A percentile compares a stretch with the other conserved stretches of the same genome.
These are phyloP conservation scores for Amazona vittata DNA, from an alignment of 2,113 vertebrate species.

Conservation along the genomic window DNA sequence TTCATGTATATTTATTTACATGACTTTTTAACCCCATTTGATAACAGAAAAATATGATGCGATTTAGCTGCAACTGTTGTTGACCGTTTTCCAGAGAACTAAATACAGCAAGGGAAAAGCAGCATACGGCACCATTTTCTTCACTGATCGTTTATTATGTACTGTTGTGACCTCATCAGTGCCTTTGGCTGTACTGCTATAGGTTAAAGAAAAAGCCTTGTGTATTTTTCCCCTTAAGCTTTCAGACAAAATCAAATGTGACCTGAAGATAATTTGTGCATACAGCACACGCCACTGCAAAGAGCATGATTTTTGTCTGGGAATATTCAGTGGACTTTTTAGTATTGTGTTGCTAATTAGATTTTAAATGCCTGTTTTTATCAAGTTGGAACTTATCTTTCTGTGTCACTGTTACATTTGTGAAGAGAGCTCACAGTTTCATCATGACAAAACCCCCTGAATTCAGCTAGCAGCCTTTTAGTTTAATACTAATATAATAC, in stretches of 20 bases:
- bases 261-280: conserved; percentile 27
- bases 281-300: neutral
- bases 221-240: conserved; percentile 23
- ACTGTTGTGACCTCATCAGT: conserved; percentile 46
- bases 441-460: neutral
- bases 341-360: neutral
- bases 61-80: conserved; percentile 51
- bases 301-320: neutral
- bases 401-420: neutral
- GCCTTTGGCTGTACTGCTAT: conserved; percentile 29
- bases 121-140: conserved; percentile 50
- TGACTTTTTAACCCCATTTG: conserved; percentile 73
- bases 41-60: conserved; percentile 35
- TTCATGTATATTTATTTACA: conserved; percentile 81
- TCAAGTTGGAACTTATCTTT: neutral
- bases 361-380: neutral
- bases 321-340: neutral
- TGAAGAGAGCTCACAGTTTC: neutral
- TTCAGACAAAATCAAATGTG: conserved; percentile 48
- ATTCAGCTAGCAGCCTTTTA: neutral
- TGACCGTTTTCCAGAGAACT: conserved; percentile 63
- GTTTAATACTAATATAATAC: neutral
- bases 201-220: conserved; percentile 38
- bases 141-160: conserved; percentile 13
- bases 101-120: conserved; percentile 32